A percentile compares a stretch with the other conserved stretches of the same genome.
Evolutionary conservation across 30 jellyfish, hydroid and myxozoan genomes (phyloP).

Genomic region (Aurelia sp.): DNA sequence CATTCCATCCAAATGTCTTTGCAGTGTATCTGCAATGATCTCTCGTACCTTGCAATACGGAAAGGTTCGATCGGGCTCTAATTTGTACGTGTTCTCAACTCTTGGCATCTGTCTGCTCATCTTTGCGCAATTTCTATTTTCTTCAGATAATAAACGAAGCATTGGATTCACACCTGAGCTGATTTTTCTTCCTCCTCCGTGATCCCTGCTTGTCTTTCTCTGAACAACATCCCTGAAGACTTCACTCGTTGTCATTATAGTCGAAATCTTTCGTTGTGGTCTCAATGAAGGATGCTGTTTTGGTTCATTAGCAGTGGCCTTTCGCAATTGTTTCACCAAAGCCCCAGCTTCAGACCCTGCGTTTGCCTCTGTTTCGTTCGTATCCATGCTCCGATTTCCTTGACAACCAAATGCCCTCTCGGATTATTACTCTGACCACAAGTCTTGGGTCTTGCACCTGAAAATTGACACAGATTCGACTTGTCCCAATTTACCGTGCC

Average conservation of each 20-base stretch:
- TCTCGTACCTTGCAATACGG: conserved; percentile 53
- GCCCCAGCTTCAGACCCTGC: conserved; percentile 15
- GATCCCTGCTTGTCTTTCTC: neutral
- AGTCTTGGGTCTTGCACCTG: neutral
- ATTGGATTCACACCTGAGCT: conserved; percentile 2
- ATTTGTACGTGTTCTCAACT: conserved; percentile 62
- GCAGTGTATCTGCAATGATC: conserved; percentile 32
- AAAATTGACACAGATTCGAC: neutral
- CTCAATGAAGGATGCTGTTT: conserved; percentile 28
- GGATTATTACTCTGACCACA: neutral
- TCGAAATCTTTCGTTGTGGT: conserved; percentile 41
- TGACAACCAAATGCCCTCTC: conserved; percentile 29
- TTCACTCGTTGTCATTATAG: conserved; percentile 35
- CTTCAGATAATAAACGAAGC: neutral
- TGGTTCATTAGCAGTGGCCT: conserved; percentile 9
- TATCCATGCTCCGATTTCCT: conserved; percentile 67
- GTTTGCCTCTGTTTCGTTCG: conserved; percentile 38
- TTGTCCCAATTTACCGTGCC: no score
- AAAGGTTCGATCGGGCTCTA: conserved; percentile 68
- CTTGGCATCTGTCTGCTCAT: conserved; percentile 3
- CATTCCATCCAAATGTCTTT: conserved; percentile 54
- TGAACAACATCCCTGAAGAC: conserved; percentile 55
- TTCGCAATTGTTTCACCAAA: conserved; percentile 27
- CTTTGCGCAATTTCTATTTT: neutral
- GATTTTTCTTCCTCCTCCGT: conserved; percentile 29